These are phyloP conservation scores for Rhinogobio ventralis DNA, from an alignment of 2,797 vertebrate genomes.

Conservation along the genomic window DNA sequence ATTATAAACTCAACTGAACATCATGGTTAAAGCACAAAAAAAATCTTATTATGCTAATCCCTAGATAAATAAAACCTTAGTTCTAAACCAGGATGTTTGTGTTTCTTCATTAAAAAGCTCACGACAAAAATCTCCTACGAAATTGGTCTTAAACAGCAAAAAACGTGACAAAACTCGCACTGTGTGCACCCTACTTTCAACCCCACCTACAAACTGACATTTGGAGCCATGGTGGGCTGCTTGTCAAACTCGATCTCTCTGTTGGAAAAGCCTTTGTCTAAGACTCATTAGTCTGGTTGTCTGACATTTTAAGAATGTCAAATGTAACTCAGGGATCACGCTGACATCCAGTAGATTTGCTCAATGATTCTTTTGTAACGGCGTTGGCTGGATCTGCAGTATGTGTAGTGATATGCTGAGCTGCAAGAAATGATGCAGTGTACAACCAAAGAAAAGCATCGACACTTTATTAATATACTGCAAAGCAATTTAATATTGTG, in stretches of 20 bases:
- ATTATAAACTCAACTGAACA: not conserved
- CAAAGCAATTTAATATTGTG: slow-evolving; percentile 21
- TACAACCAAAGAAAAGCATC: not conserved
- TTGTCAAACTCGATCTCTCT: slow-evolving; percentile 31
- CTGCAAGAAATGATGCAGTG: not conserved
- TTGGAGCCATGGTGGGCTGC: slow-evolving; percentile 32
- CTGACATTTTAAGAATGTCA: slow-evolving; percentile 82
- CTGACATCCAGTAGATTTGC: slow-evolving; percentile 72
- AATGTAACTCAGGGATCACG: slow-evolving; percentile 69
- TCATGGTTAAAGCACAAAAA: not conserved
- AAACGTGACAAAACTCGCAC: not conserved
- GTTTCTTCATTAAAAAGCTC: slow-evolving; percentile 1
- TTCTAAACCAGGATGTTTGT: not conserved
- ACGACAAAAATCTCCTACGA: not conserved
- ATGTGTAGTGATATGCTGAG: not conserved
- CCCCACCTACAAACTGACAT: slow-evolving; percentile 54
- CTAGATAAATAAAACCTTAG: not conserved
- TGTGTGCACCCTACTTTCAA: not conserved
- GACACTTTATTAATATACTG: slow-evolving; percentile 14
- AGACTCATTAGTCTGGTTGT: slow-evolving; percentile 69
- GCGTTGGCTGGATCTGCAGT: slow-evolving; percentile 2
- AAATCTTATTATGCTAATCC: not conserved
- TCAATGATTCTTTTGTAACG: slow-evolving; percentile 72
- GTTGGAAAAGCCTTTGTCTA: slow-evolving; percentile 45
- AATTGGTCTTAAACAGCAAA: not conserved